Base-by-base conservation (phyloP, 2,113 vertebrate species). In the Cryptotis parvus region DNA sequence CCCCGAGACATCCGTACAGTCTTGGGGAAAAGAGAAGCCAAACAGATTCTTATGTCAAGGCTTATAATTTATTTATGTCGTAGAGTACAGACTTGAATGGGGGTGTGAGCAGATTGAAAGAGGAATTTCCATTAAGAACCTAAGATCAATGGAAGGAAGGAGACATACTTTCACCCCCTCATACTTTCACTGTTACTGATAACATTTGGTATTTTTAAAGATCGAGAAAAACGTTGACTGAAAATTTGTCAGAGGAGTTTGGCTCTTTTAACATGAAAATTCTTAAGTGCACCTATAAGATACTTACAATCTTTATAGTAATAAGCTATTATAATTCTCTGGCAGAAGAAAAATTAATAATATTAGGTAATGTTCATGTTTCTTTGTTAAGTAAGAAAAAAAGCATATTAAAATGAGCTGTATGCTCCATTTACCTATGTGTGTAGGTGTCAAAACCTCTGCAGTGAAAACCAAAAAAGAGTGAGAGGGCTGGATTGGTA, bases 11-110 rank as follows among this genome's bases (percentile, higher is more conserved):
- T 39, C 41, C 10, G 0, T 41, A 49, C 2, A 89, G 76, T 72
- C 49, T 39, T 88, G 78, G 63, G 33, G 65, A 75, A n/a, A 96
- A 78, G 0, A 0, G 0, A 24, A 92, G 31, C 16, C 68, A 73
- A 58, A 58, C 55, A 58, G 90, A 91, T 95, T 83, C 66, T 66
- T 26, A 8, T 87, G n/a, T 81, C 39, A 61, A 39, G 3, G 22
- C 66, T 49, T 87, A 43, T 85, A 27, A 41, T 45, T 95, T 95
- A 24, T 27, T 95, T 33, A 35, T 81, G 41, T 41, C n/a, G 49
- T 43, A 69, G 26, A 86, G 78, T 43, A 18, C 10, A 24, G 78
- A 52, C 18, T 65, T 82, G 4, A 68, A 15, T 58, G 55, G 55
- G 55, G 55, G 55, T 24, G 55, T 6, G 8, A 3, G 18, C 55